Conservation (phyloP, 2,113 vertebrate genomes). For the Plecotus auritus region DNA sequence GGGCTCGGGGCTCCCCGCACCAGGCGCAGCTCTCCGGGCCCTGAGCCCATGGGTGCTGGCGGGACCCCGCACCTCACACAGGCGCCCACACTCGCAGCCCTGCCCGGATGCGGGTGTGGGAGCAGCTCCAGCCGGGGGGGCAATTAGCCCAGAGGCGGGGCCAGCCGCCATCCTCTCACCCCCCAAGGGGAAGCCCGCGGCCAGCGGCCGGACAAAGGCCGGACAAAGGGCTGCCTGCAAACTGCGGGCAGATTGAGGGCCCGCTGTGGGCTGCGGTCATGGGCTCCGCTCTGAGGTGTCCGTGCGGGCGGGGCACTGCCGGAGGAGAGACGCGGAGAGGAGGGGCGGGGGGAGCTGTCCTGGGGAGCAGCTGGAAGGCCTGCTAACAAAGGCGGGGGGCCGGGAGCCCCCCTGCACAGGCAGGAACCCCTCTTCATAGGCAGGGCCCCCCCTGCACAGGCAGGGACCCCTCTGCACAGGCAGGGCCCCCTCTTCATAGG, state of each 20-base stretch:
- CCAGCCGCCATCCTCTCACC: fast-evolving
- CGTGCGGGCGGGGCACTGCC: fast-evolving
- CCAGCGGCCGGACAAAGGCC: not conserved
- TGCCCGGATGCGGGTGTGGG: too few relatives aligned
- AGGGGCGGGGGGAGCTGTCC: not conserved
- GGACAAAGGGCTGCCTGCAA: not conserved
- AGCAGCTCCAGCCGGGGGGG: not conserved
- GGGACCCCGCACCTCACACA: too few relatives aligned
- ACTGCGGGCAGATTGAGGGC: not conserved
- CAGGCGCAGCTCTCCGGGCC: too few relatives aligned
- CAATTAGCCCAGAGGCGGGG: not conserved
- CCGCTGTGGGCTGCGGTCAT: not conserved
- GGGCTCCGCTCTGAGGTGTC: not conserved
- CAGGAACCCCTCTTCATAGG: too few relatives aligned
- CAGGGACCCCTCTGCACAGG: too few relatives aligned
- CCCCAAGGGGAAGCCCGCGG: not conserved
- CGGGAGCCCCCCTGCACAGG: too few relatives aligned
- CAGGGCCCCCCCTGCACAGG: too few relatives aligned
- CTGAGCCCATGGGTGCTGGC: too few relatives aligned
- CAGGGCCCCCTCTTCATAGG: too few relatives aligned
- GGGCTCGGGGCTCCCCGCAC: too few relatives aligned
- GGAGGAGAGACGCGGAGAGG: not conserved
- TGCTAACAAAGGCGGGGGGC: not conserved
- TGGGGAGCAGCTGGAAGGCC: not conserved
- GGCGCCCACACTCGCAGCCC: too few relatives aligned